Evolutionary conservation across 2,888 invertebrate genomes (phyloP).

Genomic region (Stictocephala bisonia): DNA sequence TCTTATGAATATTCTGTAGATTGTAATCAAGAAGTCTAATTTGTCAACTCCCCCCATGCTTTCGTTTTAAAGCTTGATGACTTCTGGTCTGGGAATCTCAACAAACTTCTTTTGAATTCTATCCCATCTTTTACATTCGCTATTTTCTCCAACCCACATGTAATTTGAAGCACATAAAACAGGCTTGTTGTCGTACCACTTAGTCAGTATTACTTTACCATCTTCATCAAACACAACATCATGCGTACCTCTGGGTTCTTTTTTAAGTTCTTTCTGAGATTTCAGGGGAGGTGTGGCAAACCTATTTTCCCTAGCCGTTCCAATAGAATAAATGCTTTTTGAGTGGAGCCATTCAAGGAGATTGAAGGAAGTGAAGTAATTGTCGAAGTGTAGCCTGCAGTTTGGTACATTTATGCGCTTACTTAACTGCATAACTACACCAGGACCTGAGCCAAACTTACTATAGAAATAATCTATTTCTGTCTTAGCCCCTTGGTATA

Average conservation of each 20-base stretch:
- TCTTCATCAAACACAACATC: conserved; percentile 42
- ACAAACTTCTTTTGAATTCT: conserved; percentile 50
- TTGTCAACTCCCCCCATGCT: conserved; percentile 58
- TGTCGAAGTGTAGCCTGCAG: conserved; percentile 50
- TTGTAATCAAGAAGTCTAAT: conserved; percentile 50
- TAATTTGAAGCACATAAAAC: conserved; percentile 55
- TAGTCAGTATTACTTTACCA: conserved; percentile 45
- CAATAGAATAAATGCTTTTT: conserved; percentile 42
- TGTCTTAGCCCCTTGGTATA: conserved; percentile 55
- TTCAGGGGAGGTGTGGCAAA: conserved; percentile 47
- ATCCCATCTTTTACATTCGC: conserved; percentile 52
- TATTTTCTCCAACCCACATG: conserved; percentile 48
- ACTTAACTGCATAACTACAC: conserved; percentile 49
- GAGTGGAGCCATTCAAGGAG: conserved; percentile 31
- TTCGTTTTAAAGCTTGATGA: conserved; percentile 54
- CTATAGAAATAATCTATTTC: conserved; percentile 30
- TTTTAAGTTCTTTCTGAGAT: conserved; percentile 39
- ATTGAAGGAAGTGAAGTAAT: conserved; percentile 48
- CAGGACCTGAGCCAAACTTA: conserved; percentile 50
- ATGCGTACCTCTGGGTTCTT: conserved; percentile 25
- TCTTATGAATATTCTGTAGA: conserved; percentile 49
- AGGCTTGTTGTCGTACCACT: conserved; percentile 56
- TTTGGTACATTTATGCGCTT: conserved; percentile 29
- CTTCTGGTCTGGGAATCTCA: conserved; percentile 52
- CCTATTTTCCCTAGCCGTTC: conserved; percentile 45